Evolutionary conservation across 2,113 vertebrate genomes (phyloP), one percentile per base, ranked within the genome.

Genomic region (Tachysurus fulvidraco): DNA sequence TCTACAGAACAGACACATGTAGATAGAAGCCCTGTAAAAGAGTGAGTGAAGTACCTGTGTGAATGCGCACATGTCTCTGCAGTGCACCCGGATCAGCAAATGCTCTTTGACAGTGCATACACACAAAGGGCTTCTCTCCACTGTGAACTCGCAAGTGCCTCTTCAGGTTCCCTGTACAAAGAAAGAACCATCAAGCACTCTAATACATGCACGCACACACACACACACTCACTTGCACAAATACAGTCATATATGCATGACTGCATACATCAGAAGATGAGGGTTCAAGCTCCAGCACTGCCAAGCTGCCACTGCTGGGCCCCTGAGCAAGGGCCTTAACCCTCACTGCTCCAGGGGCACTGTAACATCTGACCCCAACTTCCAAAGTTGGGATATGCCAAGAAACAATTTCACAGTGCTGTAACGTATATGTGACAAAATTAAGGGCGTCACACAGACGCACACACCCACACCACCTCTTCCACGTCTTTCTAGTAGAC

Each of bases 71-170:
- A 2, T 99, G 98, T 12, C 98, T 95, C 94, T 99, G 98, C 86
- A 99, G 94, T 0, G 98, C 98, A 0, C 98, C 98, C 0, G 97
- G 98, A 91, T 98, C 98, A 0, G 97, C 97, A 1, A 99, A 99
- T 5, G 98, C 97, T 88, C 98, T 95, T 94, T 98, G 96, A 92
- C 98, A 99, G 94, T 98, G 97, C 77, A 96, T 91, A 0, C 98
- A 99, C 81, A 97, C 91, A 0, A 98, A 98, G 0, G 98, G 98
- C 86, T 99, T 99, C 94, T 99, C 98, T 3, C 98, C 98, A 0
- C 97, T 99, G 95, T 99, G 98, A 87, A 99, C 99, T 19, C 98
- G 96, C 78, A 98, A 94, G 90, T 99, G 98, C 76, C 98, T 95
- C 92, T 99, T 99, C 81, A 99, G 94, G 94, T 99, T 99, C 46